These are phyloP conservation scores for Loriculus beryllinus DNA, from an alignment of 2,797 vertebrate genomes.

Conservation along the genomic window DNA sequence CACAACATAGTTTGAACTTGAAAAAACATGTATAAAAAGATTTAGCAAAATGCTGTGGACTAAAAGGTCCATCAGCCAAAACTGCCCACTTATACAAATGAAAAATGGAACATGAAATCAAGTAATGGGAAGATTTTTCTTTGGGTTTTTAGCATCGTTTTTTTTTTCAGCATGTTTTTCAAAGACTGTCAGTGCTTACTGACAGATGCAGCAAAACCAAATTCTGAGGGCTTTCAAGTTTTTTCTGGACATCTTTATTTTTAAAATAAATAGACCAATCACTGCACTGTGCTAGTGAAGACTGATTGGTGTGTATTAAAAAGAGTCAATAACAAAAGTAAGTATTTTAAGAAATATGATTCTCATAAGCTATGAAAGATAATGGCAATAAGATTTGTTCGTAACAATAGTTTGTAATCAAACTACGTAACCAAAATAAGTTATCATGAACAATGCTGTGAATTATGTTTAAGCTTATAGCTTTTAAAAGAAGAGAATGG, in stretches of 20 bases:
- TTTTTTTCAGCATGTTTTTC: background rate
- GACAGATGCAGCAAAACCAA: background rate
- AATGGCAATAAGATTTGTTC: background rate
- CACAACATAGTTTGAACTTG: constrained; percentile 22
- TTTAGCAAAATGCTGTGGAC: background rate
- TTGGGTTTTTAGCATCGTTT: background rate
- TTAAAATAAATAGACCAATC: background rate
- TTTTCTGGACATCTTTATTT: background rate
- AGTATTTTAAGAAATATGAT: background rate
- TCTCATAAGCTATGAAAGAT: background rate
- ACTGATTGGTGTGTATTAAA: background rate
- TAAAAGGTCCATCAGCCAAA: background rate
- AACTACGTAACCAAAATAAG: background rate
- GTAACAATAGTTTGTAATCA: background rate
- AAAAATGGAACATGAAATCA: background rate
- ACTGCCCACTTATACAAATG: background rate
- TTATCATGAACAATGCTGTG: background rate
- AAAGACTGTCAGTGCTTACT: background rate
- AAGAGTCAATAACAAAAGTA: background rate
- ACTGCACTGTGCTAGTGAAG: background rate
- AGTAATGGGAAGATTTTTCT: background rate
- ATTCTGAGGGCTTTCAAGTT: background rate
- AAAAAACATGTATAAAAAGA: background rate
- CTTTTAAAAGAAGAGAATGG: background rate
- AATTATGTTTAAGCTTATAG: background rate